Evolutionary conservation across 2,888 invertebrate species (phyloP).

Genomic region (Ichneumoninae sp.): DNA sequence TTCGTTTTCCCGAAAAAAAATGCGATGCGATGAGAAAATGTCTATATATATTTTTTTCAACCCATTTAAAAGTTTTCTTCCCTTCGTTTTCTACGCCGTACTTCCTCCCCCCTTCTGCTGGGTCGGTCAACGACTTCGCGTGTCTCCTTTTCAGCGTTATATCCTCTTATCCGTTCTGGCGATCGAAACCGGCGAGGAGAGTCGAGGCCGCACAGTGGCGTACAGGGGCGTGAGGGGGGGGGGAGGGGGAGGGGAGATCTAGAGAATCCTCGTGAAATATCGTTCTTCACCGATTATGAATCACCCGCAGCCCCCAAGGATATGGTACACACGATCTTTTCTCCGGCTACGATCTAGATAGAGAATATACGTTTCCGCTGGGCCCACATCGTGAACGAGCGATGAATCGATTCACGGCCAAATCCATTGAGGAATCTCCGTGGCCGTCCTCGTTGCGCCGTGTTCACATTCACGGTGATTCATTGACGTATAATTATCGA

Average conservation of each 20-base stretch:
- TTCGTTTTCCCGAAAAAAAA: neutral
- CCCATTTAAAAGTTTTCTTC: neutral
- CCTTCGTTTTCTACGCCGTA: constrained; percentile 16
- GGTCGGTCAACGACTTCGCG: constrained; percentile 72
- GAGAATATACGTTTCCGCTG: constrained; percentile 68
- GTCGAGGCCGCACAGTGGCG: neutral
- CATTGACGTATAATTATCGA: constrained; percentile 19
- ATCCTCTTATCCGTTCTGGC: constrained; percentile 72
- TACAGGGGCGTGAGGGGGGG: neutral
- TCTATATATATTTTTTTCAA: neutral
- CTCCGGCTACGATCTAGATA: constrained; percentile 66
- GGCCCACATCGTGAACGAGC: constrained; percentile 62
- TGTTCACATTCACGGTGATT: constrained; percentile 14
- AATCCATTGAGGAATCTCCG: constrained; percentile 28
- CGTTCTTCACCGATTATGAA: constrained; percentile 81
- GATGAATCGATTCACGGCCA: constrained; percentile 33
- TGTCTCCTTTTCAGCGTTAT: constrained; percentile 78
- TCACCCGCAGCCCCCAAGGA: constrained; percentile 68
- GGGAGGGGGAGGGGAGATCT: constrained; percentile 63
- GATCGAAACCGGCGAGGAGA: constrained; percentile 69
- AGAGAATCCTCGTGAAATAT: constrained; percentile 79
- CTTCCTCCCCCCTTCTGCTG: neutral
- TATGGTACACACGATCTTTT: constrained; percentile 49
- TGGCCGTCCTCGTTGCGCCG: neutral
- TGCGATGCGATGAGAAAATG: neutral